Base-by-base conservation (phyloP, 2,113 vertebrate genomes). In the Rutilus rutilus region DNA sequence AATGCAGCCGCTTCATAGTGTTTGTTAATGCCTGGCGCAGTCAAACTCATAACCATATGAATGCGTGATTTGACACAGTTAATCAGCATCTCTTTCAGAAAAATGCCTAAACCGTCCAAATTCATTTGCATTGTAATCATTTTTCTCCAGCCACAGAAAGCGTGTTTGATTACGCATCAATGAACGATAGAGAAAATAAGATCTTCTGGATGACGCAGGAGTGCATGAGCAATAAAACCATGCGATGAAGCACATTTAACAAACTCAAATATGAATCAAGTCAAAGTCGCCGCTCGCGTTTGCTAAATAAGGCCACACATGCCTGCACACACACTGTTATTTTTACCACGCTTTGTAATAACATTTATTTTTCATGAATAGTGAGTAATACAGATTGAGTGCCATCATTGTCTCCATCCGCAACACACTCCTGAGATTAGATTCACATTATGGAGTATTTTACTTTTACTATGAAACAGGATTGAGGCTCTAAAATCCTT, bases 61-160 rank as follows among this genome's bases (percentile, higher is more conserved):
- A 86, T 76, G 59, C 42, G 84, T 79, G 88, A 85, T 88, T 88
- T 87, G 82, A 89, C 84, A 79, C 39, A 81, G 88, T 87, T 90
- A 92, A 92, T 91, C 90, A 84, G 84, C 33, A 83, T 90, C 88
- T 92, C 92, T 57, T 77, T 87, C 85, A 89, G 84, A 89, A 87
- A 88, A 84, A 89, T 67, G 14, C 42, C 33, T 71, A 36, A 84
- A 87, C 45, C 64, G 39, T 42, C 30, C 74, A 47, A 50, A 73
- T 78, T 83, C 67, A 89, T 91, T 85, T 88, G 86, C 67, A 60
- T 83, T 50, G 62, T 88, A 81, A 91, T 92, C 86, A 89, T 91
- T 88, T 88, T 83, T 90, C 87, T 86, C 90, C 87, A 47, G 64
- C 39, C 7, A 73, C 67, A 85, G 89, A 90, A 89, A 47, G 52